phyloP scores from a whole-genome alignment of 2,888 invertebrate genomes.

The Lamproptera curius region DNA sequence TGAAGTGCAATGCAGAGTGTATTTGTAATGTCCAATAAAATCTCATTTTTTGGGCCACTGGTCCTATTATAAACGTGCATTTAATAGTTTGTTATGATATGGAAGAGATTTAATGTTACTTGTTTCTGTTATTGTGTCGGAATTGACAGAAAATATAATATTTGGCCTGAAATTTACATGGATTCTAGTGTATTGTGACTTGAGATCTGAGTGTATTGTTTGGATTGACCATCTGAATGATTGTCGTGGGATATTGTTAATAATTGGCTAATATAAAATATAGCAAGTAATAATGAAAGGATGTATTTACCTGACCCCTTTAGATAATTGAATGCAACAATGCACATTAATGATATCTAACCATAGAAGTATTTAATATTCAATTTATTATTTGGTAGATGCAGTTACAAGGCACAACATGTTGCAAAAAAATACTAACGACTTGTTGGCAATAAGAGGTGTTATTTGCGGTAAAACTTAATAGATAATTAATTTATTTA shows the following conservation, averaged over 20 bases:
- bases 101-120: constrained; percentile 69
- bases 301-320: constrained; percentile 44
- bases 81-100: constrained; percentile 73
- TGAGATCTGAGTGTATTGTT: constrained; percentile 37
- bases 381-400: constrained; percentile 42
- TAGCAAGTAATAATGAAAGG: constrained; percentile 26
- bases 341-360: constrained; percentile 52
- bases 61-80: constrained; percentile 61
- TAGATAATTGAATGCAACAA: constrained; percentile 55
- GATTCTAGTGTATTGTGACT: constrained; percentile 25
- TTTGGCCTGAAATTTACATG: constrained; percentile 31
- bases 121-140: constrained; percentile 56
- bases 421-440: constrained; percentile 36
- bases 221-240: constrained; percentile 20
- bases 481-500: constrained; percentile 67
- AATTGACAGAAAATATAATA: constrained; percentile 40
- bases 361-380: constrained; percentile 47
- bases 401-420: constrained; percentile 37
- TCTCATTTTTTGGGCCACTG: constrained; percentile 46
- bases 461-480: constrained; percentile 52
- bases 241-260: constrained; percentile 26
- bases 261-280: constrained; percentile 30
- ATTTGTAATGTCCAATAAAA: constrained; percentile 36
- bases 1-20: constrained; percentile 38
- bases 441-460: constrained; percentile 53